Evolutionary conservation across 92 coral and sea anemone species (phyloP).

Genomic region (Zoanthus solanderi): DNA sequence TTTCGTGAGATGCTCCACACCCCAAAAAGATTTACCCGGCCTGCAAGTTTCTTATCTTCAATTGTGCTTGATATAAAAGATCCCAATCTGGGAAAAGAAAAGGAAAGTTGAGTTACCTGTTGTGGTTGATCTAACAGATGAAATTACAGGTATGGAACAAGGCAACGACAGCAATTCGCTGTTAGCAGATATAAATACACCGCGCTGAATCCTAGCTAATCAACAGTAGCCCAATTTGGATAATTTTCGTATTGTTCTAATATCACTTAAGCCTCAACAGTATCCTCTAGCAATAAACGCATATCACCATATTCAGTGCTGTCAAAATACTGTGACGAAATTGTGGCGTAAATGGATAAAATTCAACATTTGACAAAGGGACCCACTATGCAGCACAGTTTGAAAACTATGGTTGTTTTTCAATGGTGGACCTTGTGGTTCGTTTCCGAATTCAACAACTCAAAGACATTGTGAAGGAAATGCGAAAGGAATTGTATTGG

Average conservation of each 20-base stretch:
- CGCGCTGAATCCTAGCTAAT: not conserved
- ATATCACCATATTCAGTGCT: constrained; percentile 14
- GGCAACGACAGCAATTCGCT: constrained; percentile 1
- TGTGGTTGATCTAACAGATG: not conserved
- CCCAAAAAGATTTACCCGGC: not conserved
- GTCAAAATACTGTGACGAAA: constrained; percentile 1
- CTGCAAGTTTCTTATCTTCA: not conserved
- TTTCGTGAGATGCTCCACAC: not conserved
- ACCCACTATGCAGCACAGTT: constrained; percentile 5
- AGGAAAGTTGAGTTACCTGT: not conserved
- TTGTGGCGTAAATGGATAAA: not conserved
- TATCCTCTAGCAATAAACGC: not conserved
- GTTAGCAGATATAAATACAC: constrained; percentile 11
- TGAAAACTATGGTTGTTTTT: constrained; percentile 20
- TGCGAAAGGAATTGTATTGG: constrained; percentile 9
- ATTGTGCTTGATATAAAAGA: not conserved
- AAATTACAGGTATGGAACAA: not conserved
- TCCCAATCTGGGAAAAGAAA: not conserved
- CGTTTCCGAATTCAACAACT: constrained; percentile 5
- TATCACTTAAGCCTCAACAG: constrained; percentile 5
- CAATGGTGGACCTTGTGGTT: constrained; percentile 8
- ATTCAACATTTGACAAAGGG: constrained; percentile 8
- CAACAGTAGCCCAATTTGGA: constrained; percentile 2
- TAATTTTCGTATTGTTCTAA: not conserved
- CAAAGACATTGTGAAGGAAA: constrained; percentile 11